phyloP scores from a whole-genome alignment of 2,113 vertebrate species.

The Erythrocebus patas region DNA sequence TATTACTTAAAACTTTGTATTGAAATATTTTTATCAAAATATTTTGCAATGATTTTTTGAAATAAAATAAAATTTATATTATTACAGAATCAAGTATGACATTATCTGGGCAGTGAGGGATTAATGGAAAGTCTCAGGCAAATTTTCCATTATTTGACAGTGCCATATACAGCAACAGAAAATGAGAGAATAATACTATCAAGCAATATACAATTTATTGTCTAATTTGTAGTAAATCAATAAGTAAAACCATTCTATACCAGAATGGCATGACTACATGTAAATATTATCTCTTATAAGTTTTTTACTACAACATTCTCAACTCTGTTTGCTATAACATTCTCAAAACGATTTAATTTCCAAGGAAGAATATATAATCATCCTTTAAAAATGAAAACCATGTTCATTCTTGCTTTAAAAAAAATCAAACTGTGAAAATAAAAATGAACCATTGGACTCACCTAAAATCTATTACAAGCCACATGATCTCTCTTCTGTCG shows the following conservation, averaged over 20 bases:
- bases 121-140: neutral
- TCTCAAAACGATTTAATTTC: neutral
- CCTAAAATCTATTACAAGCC: neutral
- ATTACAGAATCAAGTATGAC: neutral
- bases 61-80: neutral
- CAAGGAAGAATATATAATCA: neutral
- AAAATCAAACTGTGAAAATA: slow-evolving; percentile 14
- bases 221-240: neutral
- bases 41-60: neutral
- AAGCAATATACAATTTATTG: neutral
- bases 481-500: neutral
- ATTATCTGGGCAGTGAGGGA: neutral
- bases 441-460: neutral
- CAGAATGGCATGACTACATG: neutral
- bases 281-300: neutral
- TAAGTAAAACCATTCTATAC: neutral
- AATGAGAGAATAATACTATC: neutral
- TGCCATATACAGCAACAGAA: neutral
- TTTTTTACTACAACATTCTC: neutral
- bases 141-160: neutral
- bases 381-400: slow-evolving; percentile 40
- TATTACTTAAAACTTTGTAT: neutral
- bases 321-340: neutral
- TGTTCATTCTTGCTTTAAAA: slow-evolving; percentile 42
- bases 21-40: neutral